phyloP scores from a whole-genome alignment of 2,113 vertebrate species.

The Tyto alba region DNA sequence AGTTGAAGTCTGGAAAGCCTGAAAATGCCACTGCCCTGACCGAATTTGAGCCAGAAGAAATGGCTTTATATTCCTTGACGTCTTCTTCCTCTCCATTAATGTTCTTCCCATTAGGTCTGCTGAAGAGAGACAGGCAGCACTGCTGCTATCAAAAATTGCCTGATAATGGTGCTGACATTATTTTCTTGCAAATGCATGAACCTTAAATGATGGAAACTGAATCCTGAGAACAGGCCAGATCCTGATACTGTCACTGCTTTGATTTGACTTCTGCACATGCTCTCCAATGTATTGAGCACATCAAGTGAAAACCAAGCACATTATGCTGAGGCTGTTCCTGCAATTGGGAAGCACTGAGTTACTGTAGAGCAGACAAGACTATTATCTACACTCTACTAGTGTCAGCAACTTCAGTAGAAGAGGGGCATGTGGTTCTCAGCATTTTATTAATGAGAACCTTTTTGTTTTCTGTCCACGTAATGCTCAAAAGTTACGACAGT shows the following conservation, averaged over 20 bases:
- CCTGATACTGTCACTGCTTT: not conserved
- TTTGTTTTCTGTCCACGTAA: not conserved
- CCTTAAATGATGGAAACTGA: not conserved
- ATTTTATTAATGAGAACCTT: not conserved
- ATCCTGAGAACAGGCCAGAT: not conserved
- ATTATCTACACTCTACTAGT: not conserved
- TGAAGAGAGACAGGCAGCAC: not conserved
- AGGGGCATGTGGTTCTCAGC: not conserved
- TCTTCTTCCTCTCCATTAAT: not conserved
- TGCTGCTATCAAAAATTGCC: not conserved
- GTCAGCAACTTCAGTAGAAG: not conserved
- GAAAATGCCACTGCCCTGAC: not conserved
- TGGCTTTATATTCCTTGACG: not conserved
- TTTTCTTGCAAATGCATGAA: not conserved
- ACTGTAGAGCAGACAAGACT: not conserved
- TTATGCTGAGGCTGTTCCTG: not conserved
- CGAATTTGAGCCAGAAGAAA: not conserved
- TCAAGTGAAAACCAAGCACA: not conserved
- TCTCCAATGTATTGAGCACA: fast-evolving
- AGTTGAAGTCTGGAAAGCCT: not conserved
- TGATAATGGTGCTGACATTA: not conserved
- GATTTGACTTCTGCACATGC: fast-evolving
- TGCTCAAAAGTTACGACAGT: not conserved
- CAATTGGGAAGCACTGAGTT: not conserved
- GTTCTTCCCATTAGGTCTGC: not conserved